phyloP scores from a whole-genome alignment of 2,113 vertebrate species.

The Sprattus sprattus region DNA sequence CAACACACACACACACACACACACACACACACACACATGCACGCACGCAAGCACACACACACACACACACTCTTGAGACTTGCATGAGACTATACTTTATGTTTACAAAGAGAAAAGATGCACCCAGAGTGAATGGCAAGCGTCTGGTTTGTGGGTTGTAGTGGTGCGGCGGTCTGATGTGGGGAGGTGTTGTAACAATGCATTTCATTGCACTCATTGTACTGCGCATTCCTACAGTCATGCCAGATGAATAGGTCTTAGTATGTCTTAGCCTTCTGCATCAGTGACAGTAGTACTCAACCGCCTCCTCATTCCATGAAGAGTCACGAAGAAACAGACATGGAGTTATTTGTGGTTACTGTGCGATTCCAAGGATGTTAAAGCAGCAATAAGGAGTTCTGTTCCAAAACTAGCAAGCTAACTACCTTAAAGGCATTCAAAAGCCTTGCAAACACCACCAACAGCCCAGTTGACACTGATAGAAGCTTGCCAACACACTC shows the following conservation, averaged over 20 bases:
- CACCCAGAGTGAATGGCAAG: not conserved
- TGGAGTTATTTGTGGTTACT: not conserved
- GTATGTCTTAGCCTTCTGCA: not conserved
- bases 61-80: conserved; percentile 17
- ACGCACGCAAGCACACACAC: conserved; percentile 31
- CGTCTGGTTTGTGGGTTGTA: not conserved
- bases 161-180: not conserved
- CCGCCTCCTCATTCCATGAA: too few relatives aligned
- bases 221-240: not conserved
- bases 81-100: not conserved
- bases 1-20: too few relatives aligned
- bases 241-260: not conserved
- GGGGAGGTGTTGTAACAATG: not conserved
- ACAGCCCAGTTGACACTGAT: too few relatives aligned
- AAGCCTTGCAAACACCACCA: too few relatives aligned
- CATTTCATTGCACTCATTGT: not conserved
- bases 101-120: not conserved
- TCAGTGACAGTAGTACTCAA: not conserved
- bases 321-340: not conserved
- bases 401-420: too few relatives aligned
- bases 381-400: not conserved
- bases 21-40: too few relatives aligned
- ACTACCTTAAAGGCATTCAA: too few relatives aligned
- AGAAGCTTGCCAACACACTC: too few relatives aligned
- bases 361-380: not conserved